Percentiles rank a stretch among this genome's conserved stretches.
Conservation (phyloP, 2,888 invertebrate species). For the Nezara viridula region DNA sequence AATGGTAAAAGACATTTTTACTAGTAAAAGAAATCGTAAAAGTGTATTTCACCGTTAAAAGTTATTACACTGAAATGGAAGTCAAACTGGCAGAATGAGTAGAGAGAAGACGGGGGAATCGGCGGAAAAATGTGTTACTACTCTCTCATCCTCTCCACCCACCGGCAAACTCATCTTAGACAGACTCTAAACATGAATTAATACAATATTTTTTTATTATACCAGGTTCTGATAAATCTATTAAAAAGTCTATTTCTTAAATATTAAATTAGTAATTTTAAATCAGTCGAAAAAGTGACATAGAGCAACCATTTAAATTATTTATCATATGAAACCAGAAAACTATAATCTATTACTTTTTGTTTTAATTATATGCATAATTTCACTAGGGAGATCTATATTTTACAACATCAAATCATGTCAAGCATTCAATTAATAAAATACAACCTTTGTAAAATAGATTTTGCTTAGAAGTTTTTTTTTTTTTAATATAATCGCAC, state of each 20-base stretch:
- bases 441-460: conserved; percentile 13
- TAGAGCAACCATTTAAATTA: background rate
- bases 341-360: background rate
- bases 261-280: too few relatives aligned
- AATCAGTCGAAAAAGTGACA: background rate
- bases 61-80: too few relatives aligned
- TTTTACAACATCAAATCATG: background rate
- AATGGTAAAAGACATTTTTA: too few relatives aligned
- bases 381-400: background rate
- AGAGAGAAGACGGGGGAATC: too few relatives aligned
- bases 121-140: too few relatives aligned
- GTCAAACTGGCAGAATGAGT: too few relatives aligned
- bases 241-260: too few relatives aligned
- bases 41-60: too few relatives aligned
- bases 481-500: background rate
- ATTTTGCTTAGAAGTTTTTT: background rate
- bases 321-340: background rate
- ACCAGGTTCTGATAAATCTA: background rate
- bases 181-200: too few relatives aligned
- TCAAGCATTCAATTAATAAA: background rate
- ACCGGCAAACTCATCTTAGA: too few relatives aligned
- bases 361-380: background rate
- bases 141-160: too few relatives aligned
- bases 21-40: too few relatives aligned
- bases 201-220: background rate